A percentile compares a stretch with the other conserved stretches of the same genome.
Evolutionary conservation across 2,113 vertebrate species (phyloP).

Genomic region (Elaphurus davidianus): DNA sequence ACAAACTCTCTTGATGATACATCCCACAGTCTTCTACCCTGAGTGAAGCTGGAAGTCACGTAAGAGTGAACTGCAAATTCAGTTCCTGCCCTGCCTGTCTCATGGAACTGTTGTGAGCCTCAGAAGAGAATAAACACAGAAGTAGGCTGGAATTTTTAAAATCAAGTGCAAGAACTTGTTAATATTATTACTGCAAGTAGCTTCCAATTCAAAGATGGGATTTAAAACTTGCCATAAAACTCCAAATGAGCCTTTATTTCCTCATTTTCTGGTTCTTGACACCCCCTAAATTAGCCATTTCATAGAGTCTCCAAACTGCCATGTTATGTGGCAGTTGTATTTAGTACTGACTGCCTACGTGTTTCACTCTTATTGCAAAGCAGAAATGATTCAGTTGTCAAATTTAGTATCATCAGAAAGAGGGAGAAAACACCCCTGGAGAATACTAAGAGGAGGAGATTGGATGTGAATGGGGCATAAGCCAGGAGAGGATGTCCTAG

Average conservation of each 20-base stretch:
- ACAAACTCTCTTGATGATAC: constrained; percentile 7
- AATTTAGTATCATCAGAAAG: constrained; percentile 5
- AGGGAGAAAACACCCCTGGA: neutral
- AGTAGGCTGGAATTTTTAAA: constrained; percentile 24
- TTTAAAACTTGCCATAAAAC: neutral
- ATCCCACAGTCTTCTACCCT: neutral
- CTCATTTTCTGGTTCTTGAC: neutral
- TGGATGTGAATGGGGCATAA: neutral
- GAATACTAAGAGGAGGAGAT: neutral
- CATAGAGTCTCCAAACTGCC: neutral
- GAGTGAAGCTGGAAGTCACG: neutral
- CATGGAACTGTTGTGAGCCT: neutral
- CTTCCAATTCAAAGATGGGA: constrained; percentile 2
- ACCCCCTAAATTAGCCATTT: neutral
- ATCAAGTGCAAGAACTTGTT: neutral
- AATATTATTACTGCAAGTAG: neutral
- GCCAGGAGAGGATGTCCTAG: neutral
- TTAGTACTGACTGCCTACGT: neutral
- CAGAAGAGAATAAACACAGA: neutral
- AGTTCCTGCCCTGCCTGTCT: neutral
- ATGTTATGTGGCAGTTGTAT: neutral
- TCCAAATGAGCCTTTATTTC: neutral
- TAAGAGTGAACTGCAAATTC: constrained; percentile 28
- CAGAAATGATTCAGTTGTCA: neutral
- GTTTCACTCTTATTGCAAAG: constrained; percentile 6